Conservation (phyloP, 2,797 vertebrate species). For the Eulemur coronatus region DNA sequence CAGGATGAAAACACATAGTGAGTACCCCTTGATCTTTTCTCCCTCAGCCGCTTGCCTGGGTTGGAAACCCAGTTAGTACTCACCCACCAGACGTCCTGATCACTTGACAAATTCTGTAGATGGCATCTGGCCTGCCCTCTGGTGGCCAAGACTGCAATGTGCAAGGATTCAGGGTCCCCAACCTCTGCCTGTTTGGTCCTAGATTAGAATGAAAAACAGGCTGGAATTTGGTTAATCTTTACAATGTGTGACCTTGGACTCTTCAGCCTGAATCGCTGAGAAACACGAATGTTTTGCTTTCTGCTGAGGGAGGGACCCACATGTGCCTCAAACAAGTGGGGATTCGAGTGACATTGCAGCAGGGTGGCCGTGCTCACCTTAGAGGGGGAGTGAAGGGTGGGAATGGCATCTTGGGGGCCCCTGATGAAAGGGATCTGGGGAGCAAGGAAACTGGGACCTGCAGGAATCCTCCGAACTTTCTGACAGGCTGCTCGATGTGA, state of each 20-base stretch:
- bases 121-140: background rate
- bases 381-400: background rate
- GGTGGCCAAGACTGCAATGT: background rate
- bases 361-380: background rate
- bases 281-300: background rate
- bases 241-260: background rate
- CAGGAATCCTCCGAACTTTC: background rate
- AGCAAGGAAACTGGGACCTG: background rate
- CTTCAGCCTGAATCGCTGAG: background rate
- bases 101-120: background rate
- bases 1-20: constrained; percentile 77
- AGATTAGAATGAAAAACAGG: background rate
- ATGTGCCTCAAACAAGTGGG: background rate
- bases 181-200: background rate
- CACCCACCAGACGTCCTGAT: background rate
- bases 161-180: background rate
- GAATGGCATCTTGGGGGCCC: background rate
- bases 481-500: background rate
- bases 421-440: background rate
- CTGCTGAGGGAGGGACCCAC: background rate
- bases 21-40: constrained; percentile 62
- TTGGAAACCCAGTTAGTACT: background rate
- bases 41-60: background rate
- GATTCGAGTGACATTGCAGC: background rate
- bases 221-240: constrained; percentile 35